These are phyloP conservation scores for Thymelicus lineola DNA, from an alignment of 2,888 invertebrate genomes.

Conservation along the genomic window DNA sequence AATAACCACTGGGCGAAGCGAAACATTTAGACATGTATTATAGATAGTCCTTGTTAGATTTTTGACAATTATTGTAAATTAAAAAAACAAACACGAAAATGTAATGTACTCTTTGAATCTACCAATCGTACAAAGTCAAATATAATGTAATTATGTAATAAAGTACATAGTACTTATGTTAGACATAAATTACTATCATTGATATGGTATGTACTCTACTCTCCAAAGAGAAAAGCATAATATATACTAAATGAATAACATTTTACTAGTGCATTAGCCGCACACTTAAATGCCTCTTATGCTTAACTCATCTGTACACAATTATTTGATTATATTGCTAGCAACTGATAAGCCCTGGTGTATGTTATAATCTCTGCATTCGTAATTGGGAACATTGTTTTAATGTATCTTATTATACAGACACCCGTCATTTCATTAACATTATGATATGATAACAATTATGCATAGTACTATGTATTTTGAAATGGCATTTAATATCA, in stretches of 20 bases:
- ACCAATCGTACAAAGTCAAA: background rate
- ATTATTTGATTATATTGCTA: background rate
- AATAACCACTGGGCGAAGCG: no score
- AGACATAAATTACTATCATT: background rate
- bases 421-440: background rate
- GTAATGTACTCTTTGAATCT: background rate
- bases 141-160: background rate
- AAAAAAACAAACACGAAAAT: no score
- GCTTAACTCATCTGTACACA: background rate
- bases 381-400: background rate
- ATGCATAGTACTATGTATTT: background rate
- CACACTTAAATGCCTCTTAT: conserved; percentile 6
- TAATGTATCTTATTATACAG: background rate
- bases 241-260: background rate
- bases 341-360: background rate
- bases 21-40: no score
- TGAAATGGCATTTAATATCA: background rate
- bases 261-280: background rate
- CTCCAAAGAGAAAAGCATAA: background rate
- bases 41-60: no score
- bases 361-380: background rate
- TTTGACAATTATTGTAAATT: no score
- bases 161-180: background rate
- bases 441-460: background rate
- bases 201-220: background rate